These are phyloP conservation scores for Omphaloscelis lunosa DNA, from an alignment of 2,888 invertebrate species.

Conservation along the genomic window DNA sequence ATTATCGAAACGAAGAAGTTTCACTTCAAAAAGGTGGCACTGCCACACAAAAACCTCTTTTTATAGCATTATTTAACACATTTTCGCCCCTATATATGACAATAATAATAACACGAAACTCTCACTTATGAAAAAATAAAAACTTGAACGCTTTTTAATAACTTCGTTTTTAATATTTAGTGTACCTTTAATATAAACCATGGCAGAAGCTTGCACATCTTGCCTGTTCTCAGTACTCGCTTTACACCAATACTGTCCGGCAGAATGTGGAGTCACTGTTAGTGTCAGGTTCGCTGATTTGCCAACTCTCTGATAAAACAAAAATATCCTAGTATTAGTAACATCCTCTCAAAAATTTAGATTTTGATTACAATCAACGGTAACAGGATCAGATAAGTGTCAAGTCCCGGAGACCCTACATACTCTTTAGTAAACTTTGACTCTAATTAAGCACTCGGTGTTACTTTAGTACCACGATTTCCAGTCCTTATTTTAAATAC, in stretches of 20 bases:
- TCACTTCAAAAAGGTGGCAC: not conserved
- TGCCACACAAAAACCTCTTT: too few relatives aligned
- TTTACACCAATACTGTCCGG: constrained; percentile 97
- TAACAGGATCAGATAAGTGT: not conserved
- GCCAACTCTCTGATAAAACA: constrained; percentile 91
- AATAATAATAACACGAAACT: not conserved
- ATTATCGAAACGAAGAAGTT: not conserved
- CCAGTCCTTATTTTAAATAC: not conserved
- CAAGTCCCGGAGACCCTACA: too few relatives aligned
- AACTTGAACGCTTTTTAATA: not conserved
- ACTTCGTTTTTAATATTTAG: too few relatives aligned
- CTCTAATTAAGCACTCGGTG: not conserved
- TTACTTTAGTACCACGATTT: not conserved
- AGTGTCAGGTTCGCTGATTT: constrained; percentile 94
- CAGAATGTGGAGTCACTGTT: constrained; percentile 93
- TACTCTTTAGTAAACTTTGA: not conserved
- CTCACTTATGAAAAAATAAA: not conserved
- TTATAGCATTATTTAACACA: not conserved
- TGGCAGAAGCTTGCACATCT: constrained; percentile 95
- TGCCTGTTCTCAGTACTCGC: constrained; percentile 96
- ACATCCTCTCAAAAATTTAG: not conserved
- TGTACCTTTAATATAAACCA: constrained; percentile 94
- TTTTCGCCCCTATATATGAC: not conserved
- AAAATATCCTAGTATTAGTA: not conserved
- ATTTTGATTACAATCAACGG: not conserved